Evolutionary conservation across 2,113 vertebrate genomes (phyloP).

Genomic region (Leptobrachium leishanense): DNA sequence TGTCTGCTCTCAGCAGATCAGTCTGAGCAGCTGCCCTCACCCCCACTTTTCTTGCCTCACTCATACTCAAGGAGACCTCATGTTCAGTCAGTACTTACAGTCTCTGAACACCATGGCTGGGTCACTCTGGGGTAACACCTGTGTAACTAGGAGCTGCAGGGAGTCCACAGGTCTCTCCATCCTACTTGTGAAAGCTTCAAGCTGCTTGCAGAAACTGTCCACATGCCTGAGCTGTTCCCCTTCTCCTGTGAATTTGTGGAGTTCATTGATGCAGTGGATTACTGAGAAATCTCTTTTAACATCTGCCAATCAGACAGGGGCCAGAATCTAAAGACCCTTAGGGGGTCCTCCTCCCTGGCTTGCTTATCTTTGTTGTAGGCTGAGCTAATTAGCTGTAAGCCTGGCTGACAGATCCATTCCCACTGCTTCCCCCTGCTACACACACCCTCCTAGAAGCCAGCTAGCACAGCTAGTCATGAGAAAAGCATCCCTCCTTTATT

Average conservation of each 20-base stretch:
- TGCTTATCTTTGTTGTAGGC: constrained; percentile 78
- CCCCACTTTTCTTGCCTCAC: too few species aligned
- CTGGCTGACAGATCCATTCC: constrained; percentile 63
- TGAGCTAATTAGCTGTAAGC: constrained; percentile 79
- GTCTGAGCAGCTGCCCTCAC: too few species aligned
- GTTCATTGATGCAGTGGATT: constrained; percentile 67
- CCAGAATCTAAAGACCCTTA: constrained; percentile 63
- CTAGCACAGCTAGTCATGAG: constrained; percentile 53
- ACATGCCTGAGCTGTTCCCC: constrained; percentile 62
- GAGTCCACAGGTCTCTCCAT: constrained; percentile 70
- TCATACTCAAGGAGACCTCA: too few species aligned
- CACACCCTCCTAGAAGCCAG: constrained; percentile 64
- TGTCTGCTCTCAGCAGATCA: too few species aligned
- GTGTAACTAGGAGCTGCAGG: constrained; percentile 65
- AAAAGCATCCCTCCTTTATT: constrained; percentile 47
- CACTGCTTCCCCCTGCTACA: constrained; percentile 62
- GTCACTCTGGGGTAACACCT: constrained; percentile 69
- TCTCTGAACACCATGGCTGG: constrained; percentile 70
- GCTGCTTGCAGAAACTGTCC: constrained; percentile 55
- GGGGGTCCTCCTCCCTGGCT: constrained; percentile 73
- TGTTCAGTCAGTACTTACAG: constrained; percentile 70
- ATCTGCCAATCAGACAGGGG: constrained; percentile 69
- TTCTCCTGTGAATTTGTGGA: constrained; percentile 62
- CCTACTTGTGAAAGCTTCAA: constrained; percentile 55
- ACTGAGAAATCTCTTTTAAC: constrained; percentile 66